Base-by-base conservation (phyloP, 2,797 vertebrate genomes). In the Triplophysa yarkandensis region DNA sequence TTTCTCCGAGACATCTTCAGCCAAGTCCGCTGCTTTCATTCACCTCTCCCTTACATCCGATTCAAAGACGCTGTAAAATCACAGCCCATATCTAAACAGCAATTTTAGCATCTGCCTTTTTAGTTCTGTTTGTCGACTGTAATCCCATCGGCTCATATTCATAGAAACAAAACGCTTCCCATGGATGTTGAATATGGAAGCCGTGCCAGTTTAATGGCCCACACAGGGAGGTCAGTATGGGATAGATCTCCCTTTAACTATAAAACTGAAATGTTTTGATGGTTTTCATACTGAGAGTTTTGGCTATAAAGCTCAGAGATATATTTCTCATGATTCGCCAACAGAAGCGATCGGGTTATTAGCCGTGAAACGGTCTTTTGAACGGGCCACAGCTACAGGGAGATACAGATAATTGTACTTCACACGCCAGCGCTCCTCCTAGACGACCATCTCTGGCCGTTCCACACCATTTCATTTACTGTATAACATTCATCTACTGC, bases 1-100 rank as follows among this genome's bases (percentile, higher is more conserved):
- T 46, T 74, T 48, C 67, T 69, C 68, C 5, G 19, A 58, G 63
- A 69, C 46, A 19, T 60, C 21, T 55, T 19, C 61, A 61, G 52
- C 36, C 64, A 39, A 30, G 50, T 36, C 65, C 69, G 9, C n/a
- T 66, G 34, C 23, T 43, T 30, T 55, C 72, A 76, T 63, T 61
- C 41, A 46, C 21, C 63, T 67, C 44, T 19, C 32, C 39, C 36
- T 68, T 17, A 66, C 46, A 48, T 32, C 48, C 39, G 68, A 76
- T 55, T 46, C 69, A 43, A 71, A 57, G 21, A 58, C 74, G 44
- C 71, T 21, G 60, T 52, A 30, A 41, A 78, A 46, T 65, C 65
- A 50, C 21, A 50, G 52, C 19, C 50, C 17, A 50, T 41, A 62
- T 77, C 74, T 74, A 80, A 81, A 83, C 66, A 79, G 71, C 32